Conservation (phyloP, 2,888 invertebrate genomes). For the Pedicia rivosa region DNA sequence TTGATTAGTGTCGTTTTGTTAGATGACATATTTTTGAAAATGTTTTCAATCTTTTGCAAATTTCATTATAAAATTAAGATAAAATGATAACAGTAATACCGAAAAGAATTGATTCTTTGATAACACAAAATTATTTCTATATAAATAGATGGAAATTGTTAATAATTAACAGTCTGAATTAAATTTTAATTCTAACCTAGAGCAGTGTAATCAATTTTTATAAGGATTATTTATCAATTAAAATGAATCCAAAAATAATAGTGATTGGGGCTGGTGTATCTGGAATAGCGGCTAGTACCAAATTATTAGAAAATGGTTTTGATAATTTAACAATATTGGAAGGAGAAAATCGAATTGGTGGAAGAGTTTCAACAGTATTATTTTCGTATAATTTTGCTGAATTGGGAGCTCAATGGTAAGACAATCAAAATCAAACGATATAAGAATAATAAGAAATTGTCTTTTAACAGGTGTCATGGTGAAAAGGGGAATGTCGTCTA, state of each 20-base stretch:
- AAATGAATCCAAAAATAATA: constrained; percentile 9
- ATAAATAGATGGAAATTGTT: too few relatives aligned
- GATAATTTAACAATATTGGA: constrained; percentile 35
- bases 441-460: neutral
- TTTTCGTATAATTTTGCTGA: constrained; percentile 36
- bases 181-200: neutral
- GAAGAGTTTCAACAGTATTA: constrained; percentile 28
- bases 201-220: neutral
- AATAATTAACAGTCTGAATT: too few relatives aligned
- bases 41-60: too few relatives aligned
- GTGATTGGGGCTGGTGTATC: constrained; percentile 17
- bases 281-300: constrained; percentile 19
- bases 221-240: neutral
- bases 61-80: too few relatives aligned
- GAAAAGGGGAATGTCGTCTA: constrained; percentile 40
- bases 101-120: too few relatives aligned
- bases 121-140: too few relatives aligned
- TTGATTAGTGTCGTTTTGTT: too few relatives aligned
- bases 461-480: constrained; percentile 40
- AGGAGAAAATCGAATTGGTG: constrained; percentile 40
- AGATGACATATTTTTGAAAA: too few relatives aligned
- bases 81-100: too few relatives aligned
- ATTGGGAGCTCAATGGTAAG: constrained; percentile 59
- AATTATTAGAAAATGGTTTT: constrained; percentile 28
- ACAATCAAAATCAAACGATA: neutral